phyloP scores from a whole-genome alignment of 64 coral and sea anemone species.

The Stichodactyla helianthus region DNA sequence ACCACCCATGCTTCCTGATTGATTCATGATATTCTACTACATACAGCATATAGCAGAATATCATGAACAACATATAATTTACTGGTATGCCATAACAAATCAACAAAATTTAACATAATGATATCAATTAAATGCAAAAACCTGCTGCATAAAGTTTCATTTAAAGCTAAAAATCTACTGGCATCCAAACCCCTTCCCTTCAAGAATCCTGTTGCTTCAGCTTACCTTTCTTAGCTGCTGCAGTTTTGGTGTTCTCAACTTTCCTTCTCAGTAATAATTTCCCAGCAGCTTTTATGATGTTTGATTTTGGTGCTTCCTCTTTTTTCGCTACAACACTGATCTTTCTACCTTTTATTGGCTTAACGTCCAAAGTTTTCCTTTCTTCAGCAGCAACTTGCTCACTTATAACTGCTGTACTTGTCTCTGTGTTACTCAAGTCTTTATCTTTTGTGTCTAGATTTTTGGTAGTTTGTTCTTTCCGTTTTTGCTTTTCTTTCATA shows the following conservation, averaged over 20 bases:
- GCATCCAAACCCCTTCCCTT: not conserved
- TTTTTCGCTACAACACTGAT: not conserved
- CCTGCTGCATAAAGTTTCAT: no score
- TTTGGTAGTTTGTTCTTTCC: constrained; percentile 4
- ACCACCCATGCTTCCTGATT: no score
- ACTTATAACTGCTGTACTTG: not conserved
- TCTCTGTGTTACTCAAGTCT: not conserved
- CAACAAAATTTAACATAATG: no score
- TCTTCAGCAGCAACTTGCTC: not conserved
- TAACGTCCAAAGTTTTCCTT: not conserved
- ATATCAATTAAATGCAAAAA: no score
- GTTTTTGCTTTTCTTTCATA: constrained; percentile 58
- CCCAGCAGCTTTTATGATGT: not conserved
- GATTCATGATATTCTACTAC: no score
- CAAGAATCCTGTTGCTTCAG: not conserved
- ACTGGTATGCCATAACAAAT: no score
- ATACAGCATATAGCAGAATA: no score
- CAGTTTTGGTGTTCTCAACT: not conserved
- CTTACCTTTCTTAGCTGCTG: not conserved
- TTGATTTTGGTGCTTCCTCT: not conserved
- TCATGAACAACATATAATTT: no score
- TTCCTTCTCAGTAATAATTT: not conserved
- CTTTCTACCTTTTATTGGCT: not conserved
- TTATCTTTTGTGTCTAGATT: not conserved
- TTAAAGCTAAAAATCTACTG: not conserved